A percentile compares a stretch with the other conserved stretches of the same genome.
These are phyloP conservation scores for Falcaria lacertinaria DNA, from an alignment of 2,888 invertebrate species.

Conservation along the genomic window DNA sequence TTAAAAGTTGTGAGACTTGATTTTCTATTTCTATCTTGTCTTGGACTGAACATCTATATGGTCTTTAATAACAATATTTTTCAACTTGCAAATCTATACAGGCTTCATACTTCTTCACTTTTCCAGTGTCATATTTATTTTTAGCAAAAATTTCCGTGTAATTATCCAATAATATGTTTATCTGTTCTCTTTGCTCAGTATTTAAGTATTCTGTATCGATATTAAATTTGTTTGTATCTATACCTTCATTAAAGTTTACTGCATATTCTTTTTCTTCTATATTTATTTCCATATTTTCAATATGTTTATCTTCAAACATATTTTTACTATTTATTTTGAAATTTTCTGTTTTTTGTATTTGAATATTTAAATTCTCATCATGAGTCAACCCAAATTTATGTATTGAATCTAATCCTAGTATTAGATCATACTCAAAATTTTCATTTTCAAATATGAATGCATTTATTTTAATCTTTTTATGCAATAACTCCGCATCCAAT, in stretches of 20 bases:
- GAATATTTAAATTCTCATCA: constrained; percentile 14
- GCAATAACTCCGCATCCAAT: no score
- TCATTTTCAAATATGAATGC: constrained; percentile 5
- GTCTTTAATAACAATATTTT: no score
- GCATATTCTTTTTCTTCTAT: constrained; percentile 2
- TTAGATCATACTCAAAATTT: constrained; percentile 7
- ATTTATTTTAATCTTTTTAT: constrained; percentile 5
- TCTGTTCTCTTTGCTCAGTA: constrained; percentile 8
- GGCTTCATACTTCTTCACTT: constrained; percentile 12
- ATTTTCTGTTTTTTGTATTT: no score
- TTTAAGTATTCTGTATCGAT: constrained; percentile 11
- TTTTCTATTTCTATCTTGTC: constrained; percentile 17
- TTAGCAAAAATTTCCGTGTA: constrained; percentile 14
- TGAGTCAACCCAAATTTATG: constrained; percentile 13
- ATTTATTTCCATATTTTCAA: neutral
- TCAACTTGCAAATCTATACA: constrained; percentile 8
- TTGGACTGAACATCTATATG: constrained; percentile 16
- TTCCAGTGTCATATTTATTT: constrained; percentile 12
- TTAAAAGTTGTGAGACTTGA: constrained; percentile 7
- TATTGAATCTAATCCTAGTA: constrained; percentile 8
- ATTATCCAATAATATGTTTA: constrained; percentile 9
- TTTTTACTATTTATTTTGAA: no score
- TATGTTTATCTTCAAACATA: constrained; percentile 2
- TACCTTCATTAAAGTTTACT: constrained; percentile 17
- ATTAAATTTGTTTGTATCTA: constrained; percentile 12